Base-by-base conservation (phyloP, 2,797 vertebrate species). In the Hybognathus amarus region DNA sequence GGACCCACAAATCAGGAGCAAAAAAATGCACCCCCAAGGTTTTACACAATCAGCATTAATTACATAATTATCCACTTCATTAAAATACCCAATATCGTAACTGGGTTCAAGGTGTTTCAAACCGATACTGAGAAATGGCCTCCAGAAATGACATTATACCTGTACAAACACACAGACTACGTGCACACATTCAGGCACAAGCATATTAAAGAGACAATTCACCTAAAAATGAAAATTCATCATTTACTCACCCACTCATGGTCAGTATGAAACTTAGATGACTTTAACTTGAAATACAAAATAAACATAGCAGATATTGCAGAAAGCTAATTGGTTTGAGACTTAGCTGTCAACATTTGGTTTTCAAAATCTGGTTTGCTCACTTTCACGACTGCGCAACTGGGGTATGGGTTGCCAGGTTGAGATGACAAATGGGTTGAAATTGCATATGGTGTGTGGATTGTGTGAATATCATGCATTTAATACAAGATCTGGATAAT, bases 41-140 rank as follows among this genome's bases (percentile, higher is more conserved):
- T 68, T 85, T 71, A 79, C 52, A 75, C 85, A 85, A 89, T 85
- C 84, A 86, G 77, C 82, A 83, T 85, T 87, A 89, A 88, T 90
- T 88, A 86, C 74, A 85, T 83, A 86, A 91, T 90, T 91, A 90
- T 82, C 84, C 85, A 88, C 87, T 85, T 87, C 84, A 90, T 89
- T 87, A 86, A 84, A 89, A 86, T 79, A 85, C 68, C 74, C 83
- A 80, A 85, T 83, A 85, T 87, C 79, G 56, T 83, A 73, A 74
- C 73, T 80, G 61, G 42, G 84, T 89, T 90, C 87, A 88, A 86
- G 85, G 87, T 85, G 86, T 85, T 84, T 83, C 66, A 33, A 84
- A 50, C 71, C 40, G 85, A 89, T 88, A 88, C 22, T 75, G 64
- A 69, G 82, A 84, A 81, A 83, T n/a, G 30, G 50, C 38, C 30